phyloP scores from a whole-genome alignment of 2,888 invertebrate genomes.

The Eristalis pertinax region DNA sequence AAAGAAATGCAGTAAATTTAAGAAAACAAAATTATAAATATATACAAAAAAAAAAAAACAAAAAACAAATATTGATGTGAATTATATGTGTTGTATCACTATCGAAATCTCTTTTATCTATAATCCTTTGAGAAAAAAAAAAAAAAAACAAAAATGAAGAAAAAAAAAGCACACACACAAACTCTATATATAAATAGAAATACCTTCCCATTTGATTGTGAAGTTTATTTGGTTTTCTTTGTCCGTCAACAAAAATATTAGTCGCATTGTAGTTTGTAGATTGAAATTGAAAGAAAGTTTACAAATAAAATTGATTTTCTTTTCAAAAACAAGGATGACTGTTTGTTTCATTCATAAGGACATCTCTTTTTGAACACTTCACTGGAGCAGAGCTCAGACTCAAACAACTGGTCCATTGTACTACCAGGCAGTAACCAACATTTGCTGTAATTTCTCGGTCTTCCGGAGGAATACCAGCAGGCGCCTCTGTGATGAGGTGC shows the following conservation, averaged over 20 bases:
- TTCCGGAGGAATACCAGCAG: too few species aligned
- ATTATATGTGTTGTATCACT: conserved; percentile 73
- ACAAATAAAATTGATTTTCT: conserved; percentile 65
- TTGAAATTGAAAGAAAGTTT: conserved; percentile 57
- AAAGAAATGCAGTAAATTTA: conserved; percentile 74
- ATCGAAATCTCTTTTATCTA: conserved; percentile 70
- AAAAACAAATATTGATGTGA: conserved; percentile 74
- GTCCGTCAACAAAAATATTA: conserved; percentile 43
- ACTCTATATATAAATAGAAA: conserved; percentile 54
- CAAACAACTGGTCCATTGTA: too few species aligned
- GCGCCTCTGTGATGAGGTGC: too few species aligned
- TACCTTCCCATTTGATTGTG: conserved; percentile 60
- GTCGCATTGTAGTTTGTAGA: conserved; percentile 69
- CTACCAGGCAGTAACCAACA: too few species aligned
- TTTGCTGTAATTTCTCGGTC: too few species aligned
- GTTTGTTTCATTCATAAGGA: not conserved
- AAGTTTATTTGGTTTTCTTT: conserved; percentile 45
- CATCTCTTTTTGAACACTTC: too few species aligned
- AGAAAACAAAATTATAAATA: conserved; percentile 73
- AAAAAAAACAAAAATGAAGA: conserved; percentile 51
- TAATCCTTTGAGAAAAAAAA: conserved; percentile 58
- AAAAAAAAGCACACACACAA: conserved; percentile 37
- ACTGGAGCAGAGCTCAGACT: too few species aligned
- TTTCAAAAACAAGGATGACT: conserved; percentile 43
- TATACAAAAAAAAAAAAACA: conserved; percentile 58